Evolutionary conservation across 2,888 invertebrate species (phyloP), one percentile per base, ranked within the genome.

Genomic region (Oxyteleia sp.): DNA sequence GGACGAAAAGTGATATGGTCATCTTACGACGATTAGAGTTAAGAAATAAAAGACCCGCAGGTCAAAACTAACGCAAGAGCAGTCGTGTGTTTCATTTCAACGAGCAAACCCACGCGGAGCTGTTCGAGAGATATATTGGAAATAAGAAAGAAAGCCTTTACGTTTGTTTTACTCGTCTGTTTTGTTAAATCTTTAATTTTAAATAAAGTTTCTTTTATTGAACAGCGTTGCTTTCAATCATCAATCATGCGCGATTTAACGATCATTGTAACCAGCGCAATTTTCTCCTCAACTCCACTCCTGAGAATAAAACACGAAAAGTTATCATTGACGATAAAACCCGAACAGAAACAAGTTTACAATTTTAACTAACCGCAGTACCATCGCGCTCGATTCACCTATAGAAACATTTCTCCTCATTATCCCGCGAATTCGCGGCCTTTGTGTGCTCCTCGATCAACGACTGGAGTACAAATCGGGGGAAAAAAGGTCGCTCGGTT

Each of bases 1-100:
- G 84, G 75, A 79, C 69, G 75, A 79, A 84, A 55, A 76, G 80
- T 84, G 80, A 84, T 84, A 80, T 63, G 71, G 64, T 76, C 76
- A 84, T 63, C 61, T 75, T 79, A 79, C 59, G 79, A 69, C 63
- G 47, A 47, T 75, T 75, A 79, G 79, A 83, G n/a, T 64, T 63
- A 83, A 63, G 45, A 83, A 79, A 81, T 74, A 83, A 82, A 78
- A 72, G 72, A 72, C 63, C 51, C 32, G 32, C 51, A 59, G 61
- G 63, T 72, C 35, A 61, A 79, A 83, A 68, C 49, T 72, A n/a
- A 78, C 51, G 47, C 64, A 53, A 66, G 20, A 7, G 23, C 55
- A 57, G 61, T 64, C 13, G 11, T 57, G 32, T 68, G 32, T 68
- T 74, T 80, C 35, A 74, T 80, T 80, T 68, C 45, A 68, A 35